Conservation (phyloP, 2,113 vertebrate species). For the Calonectris borealis region DNA sequence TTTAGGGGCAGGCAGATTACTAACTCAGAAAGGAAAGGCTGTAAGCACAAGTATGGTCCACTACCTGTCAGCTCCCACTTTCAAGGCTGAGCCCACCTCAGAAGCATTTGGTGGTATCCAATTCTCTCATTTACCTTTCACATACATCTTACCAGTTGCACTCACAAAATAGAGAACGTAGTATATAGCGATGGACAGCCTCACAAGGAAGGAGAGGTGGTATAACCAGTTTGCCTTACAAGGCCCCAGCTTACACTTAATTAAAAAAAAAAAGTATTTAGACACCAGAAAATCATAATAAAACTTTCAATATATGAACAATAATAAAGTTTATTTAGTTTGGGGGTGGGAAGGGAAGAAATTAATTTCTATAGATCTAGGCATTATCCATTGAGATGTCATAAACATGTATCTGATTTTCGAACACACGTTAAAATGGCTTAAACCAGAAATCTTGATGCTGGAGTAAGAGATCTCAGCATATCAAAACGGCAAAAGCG, state of each 20-base stretch:
- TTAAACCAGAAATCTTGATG: neutral
- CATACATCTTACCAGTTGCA: neutral
- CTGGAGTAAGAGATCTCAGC: neutral
- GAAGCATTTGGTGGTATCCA: neutral
- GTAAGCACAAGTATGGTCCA: neutral
- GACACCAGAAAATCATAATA: neutral
- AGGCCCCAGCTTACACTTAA: neutral
- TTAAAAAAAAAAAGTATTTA: neutral
- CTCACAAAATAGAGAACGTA: neutral
- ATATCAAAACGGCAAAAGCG: neutral
- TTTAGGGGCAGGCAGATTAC: neutral
- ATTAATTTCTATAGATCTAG: neutral
- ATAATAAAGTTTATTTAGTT: neutral
- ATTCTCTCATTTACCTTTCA: neutral
- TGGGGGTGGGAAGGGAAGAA: neutral
- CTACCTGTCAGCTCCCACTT: neutral
- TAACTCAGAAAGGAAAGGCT: neutral
- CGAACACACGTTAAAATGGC: neutral
- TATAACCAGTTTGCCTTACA: neutral
- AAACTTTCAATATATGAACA: neutral
- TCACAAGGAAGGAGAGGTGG: neutral
- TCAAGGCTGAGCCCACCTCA: neutral
- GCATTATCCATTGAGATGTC: neutral
- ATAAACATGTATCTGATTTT: neutral
- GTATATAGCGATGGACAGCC: neutral